Base-by-base conservation (phyloP, 2,797 vertebrate species). In the Geranospiza caerulescens region DNA sequence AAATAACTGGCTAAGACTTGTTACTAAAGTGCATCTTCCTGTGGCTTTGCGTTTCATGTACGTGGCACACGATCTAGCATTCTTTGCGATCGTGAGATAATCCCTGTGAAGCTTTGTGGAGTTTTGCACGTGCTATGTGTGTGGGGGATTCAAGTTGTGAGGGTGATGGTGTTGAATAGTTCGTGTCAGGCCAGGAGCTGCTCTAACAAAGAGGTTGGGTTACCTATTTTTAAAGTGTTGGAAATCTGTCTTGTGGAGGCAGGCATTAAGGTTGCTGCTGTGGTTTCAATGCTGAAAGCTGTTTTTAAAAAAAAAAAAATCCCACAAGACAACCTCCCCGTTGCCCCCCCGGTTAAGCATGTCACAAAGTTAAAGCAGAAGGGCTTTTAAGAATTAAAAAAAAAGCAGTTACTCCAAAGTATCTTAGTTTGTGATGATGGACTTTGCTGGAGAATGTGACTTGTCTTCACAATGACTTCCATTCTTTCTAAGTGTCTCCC, bases 61-160 rank as follows among this genome's bases (percentile, higher is more conserved):
- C 1, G 2, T 55, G 87, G 29, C 31, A 19, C 3, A 4, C 0
- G 0, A 48, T 79, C 22, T 29, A 5, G 23, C 42, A 13, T 91
- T 66, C 70, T 72, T 92, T 82, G 52, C 2, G 5, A 26, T 73
- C 1, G 5, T 44, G 48, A 89, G 47, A 73, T 75, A 75, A 82
- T 84, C 71, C 44, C 29, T 31, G 36, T 45, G 90, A 81, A 80
- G 55, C 66, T 90, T 87, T 1, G 0, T 89, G 83, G 59, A 82
- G 59, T 60, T 90, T 58, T 31, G 40, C 86, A 82, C 0, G 1
- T 93, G 62, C 73, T 82, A 2, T 33, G 31, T 47, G 52, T 12
- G 36, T 11, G 42, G 18, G 31, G n/a, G 6, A 25, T 67, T 81
- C 21, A 52, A 18, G 23, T 58, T 59, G 59, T 3, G 7, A 73